A percentile compares a stretch with the other conserved stretches of the same genome.
These are phyloP conservation scores for Amblyornis subalaris DNA, from an alignment of 2,113 vertebrate species.

Conservation along the genomic window DNA sequence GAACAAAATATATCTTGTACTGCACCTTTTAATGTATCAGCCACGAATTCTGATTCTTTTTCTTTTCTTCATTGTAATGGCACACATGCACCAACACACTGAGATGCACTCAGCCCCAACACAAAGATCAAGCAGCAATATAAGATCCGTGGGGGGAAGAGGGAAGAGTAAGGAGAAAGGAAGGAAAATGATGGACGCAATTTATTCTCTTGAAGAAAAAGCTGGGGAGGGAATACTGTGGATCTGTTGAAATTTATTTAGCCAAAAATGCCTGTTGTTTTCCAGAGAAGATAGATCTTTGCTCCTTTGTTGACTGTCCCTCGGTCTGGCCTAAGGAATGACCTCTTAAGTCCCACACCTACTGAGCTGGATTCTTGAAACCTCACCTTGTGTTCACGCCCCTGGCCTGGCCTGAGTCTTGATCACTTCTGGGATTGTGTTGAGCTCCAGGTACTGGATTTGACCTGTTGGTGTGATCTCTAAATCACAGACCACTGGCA, in stretches of 20 bases:
- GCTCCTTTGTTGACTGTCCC: background rate
- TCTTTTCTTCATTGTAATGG: background rate
- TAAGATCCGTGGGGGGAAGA: fast-evolving
- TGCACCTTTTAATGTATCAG: background rate
- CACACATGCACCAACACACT: background rate
- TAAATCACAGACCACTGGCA: fast-evolving
- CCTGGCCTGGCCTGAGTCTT: background rate
- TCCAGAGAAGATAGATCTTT: background rate
- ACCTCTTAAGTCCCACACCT: background rate
- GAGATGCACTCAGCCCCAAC: background rate
- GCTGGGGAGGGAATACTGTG: background rate
- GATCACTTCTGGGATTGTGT: fast-evolving
- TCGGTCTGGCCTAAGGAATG: background rate
- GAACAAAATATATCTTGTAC: constrained; percentile 36
- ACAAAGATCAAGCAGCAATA: background rate
- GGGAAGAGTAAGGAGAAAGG: background rate
- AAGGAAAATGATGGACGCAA: background rate
- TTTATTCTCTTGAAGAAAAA: background rate
- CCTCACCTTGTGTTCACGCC: background rate
- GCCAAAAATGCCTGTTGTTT: background rate
- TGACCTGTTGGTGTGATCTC: background rate
- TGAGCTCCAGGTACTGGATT: background rate
- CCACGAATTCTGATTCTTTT: background rate
- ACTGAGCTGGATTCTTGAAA: background rate
- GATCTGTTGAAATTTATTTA: background rate